Evolutionary conservation across 2,888 invertebrate species (phyloP), one percentile per base, ranked within the genome.

Genomic region (Agrotis exclamationis): DNA sequence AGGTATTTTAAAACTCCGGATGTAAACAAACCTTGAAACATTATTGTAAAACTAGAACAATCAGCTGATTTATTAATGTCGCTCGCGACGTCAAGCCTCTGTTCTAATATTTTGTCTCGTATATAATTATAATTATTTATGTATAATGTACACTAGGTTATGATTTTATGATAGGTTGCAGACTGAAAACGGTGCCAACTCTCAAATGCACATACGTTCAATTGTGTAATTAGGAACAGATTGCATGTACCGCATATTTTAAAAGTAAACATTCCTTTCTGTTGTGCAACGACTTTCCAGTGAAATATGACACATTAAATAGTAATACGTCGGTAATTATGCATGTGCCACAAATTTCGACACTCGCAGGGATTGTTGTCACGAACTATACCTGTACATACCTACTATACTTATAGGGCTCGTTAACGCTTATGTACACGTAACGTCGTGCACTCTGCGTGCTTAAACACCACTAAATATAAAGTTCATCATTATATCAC

Each of bases 111-210:
- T 54, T 54, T 66, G 22, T 63, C 45, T 64, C 54, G 44, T 51
- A 63, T 44, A 67, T 68, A 63, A n/a, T n/a, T 62, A 14, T 57
- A 53, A 69, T 65, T 60, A 69, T 65, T 60, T 73, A 74, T 59
- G 57, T 33, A 39, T 65, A n/a, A n/a, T n/a, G n/a, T n/a, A 60
- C 58, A 67, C 50, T 22, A 44, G 50, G 74, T 63, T 75, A 76
- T 76, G 72, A 82, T 83, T 85, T 79, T 82, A 85, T 79, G 74
- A 82, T 74, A 76, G 72, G 67, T 80, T 73, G 81, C 78, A 72
- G 66, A 73, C 76, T 69, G 60, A 77, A 83, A 84, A 74, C 80
- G 63, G 82, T 89, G 89, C 89, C 89, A 89, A 89, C 75, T 80
- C 80, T 82, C 70, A 54, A 83, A 75, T 84, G 84, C 85, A 84